These are phyloP conservation scores for Puntigrus tetrazona DNA, from an alignment of 2,113 vertebrate genomes.

Conservation along the genomic window DNA sequence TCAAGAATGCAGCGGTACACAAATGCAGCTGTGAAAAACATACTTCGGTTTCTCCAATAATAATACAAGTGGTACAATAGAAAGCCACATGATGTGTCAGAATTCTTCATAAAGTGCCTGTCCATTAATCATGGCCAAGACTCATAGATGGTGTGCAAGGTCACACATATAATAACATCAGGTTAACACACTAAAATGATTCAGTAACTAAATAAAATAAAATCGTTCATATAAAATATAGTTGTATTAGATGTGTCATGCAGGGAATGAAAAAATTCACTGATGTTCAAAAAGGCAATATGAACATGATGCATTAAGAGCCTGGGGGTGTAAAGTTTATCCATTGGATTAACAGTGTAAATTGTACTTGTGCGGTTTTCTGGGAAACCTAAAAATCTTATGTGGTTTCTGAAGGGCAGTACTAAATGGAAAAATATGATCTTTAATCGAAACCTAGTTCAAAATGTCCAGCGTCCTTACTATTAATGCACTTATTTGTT, in stretches of 20 bases:
- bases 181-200: background rate
- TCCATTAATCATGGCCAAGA: background rate
- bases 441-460: background rate
- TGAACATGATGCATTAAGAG: background rate
- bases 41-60: background rate
- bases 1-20: background rate
- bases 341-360: background rate
- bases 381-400: background rate
- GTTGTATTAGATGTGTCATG: background rate
- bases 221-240: background rate
- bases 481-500: background rate
- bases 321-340: background rate
- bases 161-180: background rate
- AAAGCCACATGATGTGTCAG: background rate
- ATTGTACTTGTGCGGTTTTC: background rate
- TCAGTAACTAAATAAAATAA: background rate
- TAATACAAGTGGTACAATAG: slow-evolving; percentile 5
- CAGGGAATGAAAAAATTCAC: background rate
- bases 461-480: background rate
- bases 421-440: background rate
- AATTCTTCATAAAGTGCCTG: background rate
- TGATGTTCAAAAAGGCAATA: background rate
- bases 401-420: background rate
- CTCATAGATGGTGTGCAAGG: background rate
- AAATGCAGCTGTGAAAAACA: background rate